Conservation (phyloP, 2,113 vertebrate species). For the Mormyrus lacerda region DNA sequence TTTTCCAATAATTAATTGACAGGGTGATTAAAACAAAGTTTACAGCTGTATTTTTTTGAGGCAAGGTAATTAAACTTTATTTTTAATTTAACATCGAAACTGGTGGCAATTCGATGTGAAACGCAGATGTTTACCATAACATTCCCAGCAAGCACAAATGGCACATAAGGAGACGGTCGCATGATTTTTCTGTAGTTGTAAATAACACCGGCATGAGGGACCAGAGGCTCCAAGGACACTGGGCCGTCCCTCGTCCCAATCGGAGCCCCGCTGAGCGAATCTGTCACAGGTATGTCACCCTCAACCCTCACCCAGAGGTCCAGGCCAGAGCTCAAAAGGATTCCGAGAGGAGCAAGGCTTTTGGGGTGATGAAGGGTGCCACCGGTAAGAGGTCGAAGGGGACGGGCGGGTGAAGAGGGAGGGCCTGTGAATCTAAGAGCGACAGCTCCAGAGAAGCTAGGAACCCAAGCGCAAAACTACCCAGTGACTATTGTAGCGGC, state of each 20-base stretch:
- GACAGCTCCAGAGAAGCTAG: neutral
- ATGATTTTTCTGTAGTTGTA: neutral
- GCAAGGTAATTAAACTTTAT: neutral
- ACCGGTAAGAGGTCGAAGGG: conserved; percentile 60
- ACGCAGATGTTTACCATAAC: neutral
- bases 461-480: neutral
- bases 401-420: conserved; percentile 44
- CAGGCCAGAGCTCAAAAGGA: conserved; percentile 45
- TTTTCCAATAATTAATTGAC: neutral
- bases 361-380: conserved; percentile 62
- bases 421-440: conserved; percentile 40
- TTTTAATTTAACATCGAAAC: neutral
- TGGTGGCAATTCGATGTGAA: neutral
- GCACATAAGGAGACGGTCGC: neutral
- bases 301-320: conserved; percentile 17
- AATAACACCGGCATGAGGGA: neutral
- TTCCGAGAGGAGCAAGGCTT: neutral
- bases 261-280: conserved; percentile 32
- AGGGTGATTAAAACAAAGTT: neutral
- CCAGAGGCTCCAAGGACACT: neutral
- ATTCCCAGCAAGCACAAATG: neutral
- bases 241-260: neutral
- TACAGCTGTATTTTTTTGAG: neutral
- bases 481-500: neutral
- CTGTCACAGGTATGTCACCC: conserved; percentile 27